Evolutionary conservation across 2,113 vertebrate species (phyloP).

Genomic region (Clinocottus analis): DNA sequence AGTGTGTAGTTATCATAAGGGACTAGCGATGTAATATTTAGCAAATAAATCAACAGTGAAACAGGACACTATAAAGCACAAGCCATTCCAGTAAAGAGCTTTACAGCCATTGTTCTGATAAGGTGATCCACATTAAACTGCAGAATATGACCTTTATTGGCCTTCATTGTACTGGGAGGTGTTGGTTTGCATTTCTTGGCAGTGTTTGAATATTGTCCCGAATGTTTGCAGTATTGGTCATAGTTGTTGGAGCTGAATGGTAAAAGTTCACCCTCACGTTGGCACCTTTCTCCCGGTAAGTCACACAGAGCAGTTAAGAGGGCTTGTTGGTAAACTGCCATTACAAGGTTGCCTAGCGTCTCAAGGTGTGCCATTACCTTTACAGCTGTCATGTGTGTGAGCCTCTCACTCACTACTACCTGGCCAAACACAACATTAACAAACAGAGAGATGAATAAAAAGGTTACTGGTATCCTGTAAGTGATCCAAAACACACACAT

Average conservation of each 20-base stretch:
- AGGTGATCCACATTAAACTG: conserved; percentile 41
- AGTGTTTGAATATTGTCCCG: conserved; percentile 38
- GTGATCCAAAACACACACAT: conserved; percentile 58
- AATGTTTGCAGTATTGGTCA: conserved; percentile 73
- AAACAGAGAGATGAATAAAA: conserved; percentile 42
- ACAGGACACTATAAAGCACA: conserved; percentile 30
- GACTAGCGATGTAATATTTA: not conserved
- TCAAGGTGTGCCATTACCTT: conserved; percentile 45
- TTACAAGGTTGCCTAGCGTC: conserved; percentile 40
- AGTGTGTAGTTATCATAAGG: too few species aligned
- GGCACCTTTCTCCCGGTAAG: conserved; percentile 40
- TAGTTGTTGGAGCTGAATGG: conserved; percentile 35
- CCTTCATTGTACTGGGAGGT: not conserved
- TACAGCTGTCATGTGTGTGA: conserved; percentile 22
- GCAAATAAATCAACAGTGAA: conserved; percentile 23
- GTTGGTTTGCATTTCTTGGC: not conserved
- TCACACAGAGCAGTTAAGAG: conserved; percentile 23
- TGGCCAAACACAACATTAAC: conserved; percentile 54
- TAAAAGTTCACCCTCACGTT: conserved; percentile 66
- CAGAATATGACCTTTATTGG: conserved; percentile 26
- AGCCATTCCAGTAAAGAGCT: conserved; percentile 23
- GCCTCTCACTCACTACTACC: conserved; percentile 11
- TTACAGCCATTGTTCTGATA: conserved; percentile 53
- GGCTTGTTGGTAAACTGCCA: conserved; percentile 20
- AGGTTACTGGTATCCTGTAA: conserved; percentile 26